Evolutionary conservation across 2,797 vertebrate genomes (phyloP), one percentile per base, ranked within the genome.

Genomic region (Rallus crepitans): DNA sequence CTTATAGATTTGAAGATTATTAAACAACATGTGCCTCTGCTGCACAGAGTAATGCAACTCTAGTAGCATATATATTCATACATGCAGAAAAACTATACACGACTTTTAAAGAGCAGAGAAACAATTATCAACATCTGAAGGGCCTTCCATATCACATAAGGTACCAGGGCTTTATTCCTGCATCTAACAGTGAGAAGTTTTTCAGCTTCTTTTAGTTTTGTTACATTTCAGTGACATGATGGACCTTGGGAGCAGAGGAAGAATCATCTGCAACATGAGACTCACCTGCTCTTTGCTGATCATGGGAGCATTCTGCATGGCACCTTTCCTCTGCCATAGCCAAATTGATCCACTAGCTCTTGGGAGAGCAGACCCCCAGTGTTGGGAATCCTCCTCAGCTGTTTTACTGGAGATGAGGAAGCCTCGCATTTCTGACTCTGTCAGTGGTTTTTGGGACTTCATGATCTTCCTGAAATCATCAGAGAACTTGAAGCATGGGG

Each of bases 361-460:
- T 55, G 97, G 97, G 89, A 97, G 84, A 87, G 98, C 98, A 16
- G 98, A 99, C 94, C 98, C 98, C 9, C 98, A 99, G 92, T 99
- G 99, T 91, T 99, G 99, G 99, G 98, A 99, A 93, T 98, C 98
- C 37, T 99, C 99, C 59, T 99, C 99, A 4, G 97, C 97, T 21
- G 95, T 98, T 89, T 98, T 99, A 89, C 97, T 99, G 86, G 98
- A 99, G 96, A 99, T 99, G 99, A 98, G 97, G 96, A 98, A 99
- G 70, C 99, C 99, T 76, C 98, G 92, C 68, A 98, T 99, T 97
- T 99, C 99, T 33, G 98, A 99, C 97, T 98, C 98, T 16, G 98
- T 99, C 83, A 97, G 98, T 31, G 98, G 98, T 63, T 99, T 99
- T 98, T 99, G 99, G 99, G 98, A 99, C 93, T 98, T 99, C 61